phyloP scores from a whole-genome alignment of 2,888 invertebrate species.

The Xylota segnis region DNA sequence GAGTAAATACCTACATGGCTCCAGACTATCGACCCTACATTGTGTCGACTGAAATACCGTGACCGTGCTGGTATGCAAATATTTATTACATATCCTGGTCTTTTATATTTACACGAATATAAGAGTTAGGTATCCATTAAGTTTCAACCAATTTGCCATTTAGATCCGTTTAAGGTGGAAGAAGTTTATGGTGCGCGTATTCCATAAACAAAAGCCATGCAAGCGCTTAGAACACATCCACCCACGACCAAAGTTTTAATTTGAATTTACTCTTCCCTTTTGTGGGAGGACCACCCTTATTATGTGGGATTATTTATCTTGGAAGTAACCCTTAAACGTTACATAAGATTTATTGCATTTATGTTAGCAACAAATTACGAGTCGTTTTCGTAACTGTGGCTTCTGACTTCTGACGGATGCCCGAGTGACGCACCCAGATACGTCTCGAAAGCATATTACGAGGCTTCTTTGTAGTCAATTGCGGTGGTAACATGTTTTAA shows the following conservation, averaged over 20 bases:
- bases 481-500: slow-evolving; percentile 18
- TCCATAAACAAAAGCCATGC: background rate
- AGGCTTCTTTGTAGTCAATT: background rate
- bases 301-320: slow-evolving; percentile 25
- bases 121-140: background rate
- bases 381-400: background rate
- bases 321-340: background rate
- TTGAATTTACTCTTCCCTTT: slow-evolving; percentile 1
- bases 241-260: slow-evolving; percentile 2
- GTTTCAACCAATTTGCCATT: background rate
- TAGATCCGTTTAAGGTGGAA: background rate
- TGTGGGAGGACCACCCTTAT: slow-evolving; percentile 17
- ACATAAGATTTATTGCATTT: slow-evolving; percentile 24
- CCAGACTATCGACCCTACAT: background rate
- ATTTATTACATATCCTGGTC: background rate
- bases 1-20: background rate
- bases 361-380: background rate
- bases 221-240: background rate
- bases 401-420: background rate
- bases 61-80: background rate
- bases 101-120: background rate
- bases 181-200: background rate
- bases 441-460: background rate
- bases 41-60: background rate
- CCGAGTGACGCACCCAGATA: background rate